Evolutionary conservation across 1,140 invertebrate genomes (phyloP).

Genomic region (Caenorhabditis latens): DNA sequence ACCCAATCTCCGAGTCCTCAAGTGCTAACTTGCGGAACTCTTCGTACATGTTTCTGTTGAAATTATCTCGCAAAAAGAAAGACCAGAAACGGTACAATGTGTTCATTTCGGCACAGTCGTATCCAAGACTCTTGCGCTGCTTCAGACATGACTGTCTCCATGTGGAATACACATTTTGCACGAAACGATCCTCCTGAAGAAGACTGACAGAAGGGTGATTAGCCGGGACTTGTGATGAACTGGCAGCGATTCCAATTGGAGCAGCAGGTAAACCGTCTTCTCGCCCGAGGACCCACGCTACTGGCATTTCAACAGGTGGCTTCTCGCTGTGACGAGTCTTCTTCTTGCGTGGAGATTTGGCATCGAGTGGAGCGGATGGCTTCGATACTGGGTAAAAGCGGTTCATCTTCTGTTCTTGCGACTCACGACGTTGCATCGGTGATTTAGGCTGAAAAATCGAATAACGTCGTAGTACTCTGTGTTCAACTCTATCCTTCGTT

Average conservation of each 20-base stretch:
- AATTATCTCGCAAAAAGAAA: conserved; percentile 97
- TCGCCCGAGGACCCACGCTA: conserved; percentile 95
- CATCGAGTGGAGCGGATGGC: conserved; percentile 79
- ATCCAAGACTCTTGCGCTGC: conserved; percentile 88
- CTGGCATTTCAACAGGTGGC: conserved; percentile 93
- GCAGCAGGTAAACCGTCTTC: conserved; percentile 48
- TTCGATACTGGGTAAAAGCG: conserved; percentile 89
- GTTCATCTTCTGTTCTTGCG: conserved; percentile 80
- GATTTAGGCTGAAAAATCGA: conserved; percentile 71
- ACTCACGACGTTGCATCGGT: conserved; percentile 72
- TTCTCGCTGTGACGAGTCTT: conserved; percentile 92
- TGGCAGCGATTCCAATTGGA: conserved; percentile 71
- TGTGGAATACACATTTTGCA: conserved; percentile 84
- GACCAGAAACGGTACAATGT: conserved; percentile 99
- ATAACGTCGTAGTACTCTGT: not conserved
- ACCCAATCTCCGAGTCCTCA: conserved; percentile 91
- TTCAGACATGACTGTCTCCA: conserved; percentile 73
- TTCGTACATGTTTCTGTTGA: conserved; percentile 97
- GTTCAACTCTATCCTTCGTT: no score
- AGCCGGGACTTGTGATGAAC: conserved; percentile 81
- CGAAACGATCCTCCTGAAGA: conserved; percentile 96
- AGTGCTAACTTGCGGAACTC: conserved; percentile 91
- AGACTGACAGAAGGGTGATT: conserved; percentile 95
- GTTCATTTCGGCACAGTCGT: conserved; percentile 96
- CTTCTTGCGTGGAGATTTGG: conserved; percentile 84